phyloP scores from a whole-genome alignment of 2,113 vertebrate genomes.

The Aythya baeri region DNA sequence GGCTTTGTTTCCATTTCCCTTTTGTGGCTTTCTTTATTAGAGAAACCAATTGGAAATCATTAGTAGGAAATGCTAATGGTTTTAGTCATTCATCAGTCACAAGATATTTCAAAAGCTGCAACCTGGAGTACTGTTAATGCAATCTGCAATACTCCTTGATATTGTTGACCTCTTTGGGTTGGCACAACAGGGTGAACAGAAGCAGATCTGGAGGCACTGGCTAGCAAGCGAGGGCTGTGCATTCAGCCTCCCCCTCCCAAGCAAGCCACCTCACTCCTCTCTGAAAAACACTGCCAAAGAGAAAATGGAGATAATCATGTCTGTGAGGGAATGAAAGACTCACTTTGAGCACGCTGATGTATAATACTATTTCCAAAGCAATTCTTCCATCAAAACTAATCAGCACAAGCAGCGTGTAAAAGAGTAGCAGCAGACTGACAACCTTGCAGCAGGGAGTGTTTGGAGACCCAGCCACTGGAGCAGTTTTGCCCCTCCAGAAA shows the following conservation, averaged over 20 bases:
- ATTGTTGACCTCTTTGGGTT: not conserved
- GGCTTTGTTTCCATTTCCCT: not conserved
- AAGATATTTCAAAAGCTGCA: conserved; percentile 22
- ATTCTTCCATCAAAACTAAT: not conserved
- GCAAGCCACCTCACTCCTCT: not conserved
- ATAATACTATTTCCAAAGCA: not conserved
- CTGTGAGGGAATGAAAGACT: not conserved
- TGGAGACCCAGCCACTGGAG: not conserved
- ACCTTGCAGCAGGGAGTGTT: not conserved
- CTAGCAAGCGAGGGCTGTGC: not conserved
- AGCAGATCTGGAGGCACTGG: not conserved
- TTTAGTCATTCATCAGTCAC: conserved; percentile 25
- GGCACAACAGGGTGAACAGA: not conserved
- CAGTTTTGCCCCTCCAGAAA: not conserved
- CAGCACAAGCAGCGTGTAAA: not conserved
- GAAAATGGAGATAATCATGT: not conserved
- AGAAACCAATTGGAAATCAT: conserved; percentile 50
- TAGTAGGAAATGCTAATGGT: conserved; percentile 22
- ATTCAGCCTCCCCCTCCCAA: not conserved
- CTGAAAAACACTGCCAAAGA: not conserved
- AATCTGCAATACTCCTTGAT: not conserved
- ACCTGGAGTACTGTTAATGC: not conserved
- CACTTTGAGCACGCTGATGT: not conserved
- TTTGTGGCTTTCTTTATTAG: not conserved
- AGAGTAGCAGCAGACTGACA: not conserved